Conservation (phyloP, 2,888 invertebrate species). For the Nemapogon koenigi region DNA sequence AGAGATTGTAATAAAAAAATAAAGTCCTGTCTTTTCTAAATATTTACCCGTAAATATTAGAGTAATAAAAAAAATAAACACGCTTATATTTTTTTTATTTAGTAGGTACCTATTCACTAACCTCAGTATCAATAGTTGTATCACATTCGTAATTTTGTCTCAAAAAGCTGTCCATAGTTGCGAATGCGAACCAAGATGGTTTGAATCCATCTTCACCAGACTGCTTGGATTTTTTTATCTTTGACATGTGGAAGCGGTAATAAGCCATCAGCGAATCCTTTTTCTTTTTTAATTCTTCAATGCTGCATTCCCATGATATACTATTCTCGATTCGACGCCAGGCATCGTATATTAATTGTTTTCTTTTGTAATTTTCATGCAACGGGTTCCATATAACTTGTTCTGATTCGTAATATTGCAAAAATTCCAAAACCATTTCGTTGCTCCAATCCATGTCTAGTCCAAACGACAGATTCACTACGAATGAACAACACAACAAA, state of each 20-base stretch:
- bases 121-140: not conserved
- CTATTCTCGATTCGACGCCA: not conserved
- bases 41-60: no score
- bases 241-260: not conserved
- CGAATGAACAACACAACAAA: no score
- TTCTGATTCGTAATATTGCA: not conserved
- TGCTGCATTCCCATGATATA: not conserved
- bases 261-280: not conserved
- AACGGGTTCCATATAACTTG: not conserved
- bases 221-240: not conserved
- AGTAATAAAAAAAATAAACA: no score
- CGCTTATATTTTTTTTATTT: not conserved
- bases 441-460: not conserved
- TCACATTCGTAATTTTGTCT: not conserved
- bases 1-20: no score
- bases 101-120: not conserved
- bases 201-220: not conserved
- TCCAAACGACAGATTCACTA: no score
- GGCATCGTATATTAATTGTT: not conserved
- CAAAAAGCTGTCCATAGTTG: not conserved
- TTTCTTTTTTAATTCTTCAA: not conserved
- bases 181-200: not conserved
- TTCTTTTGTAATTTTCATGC: not conserved
- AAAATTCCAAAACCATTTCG: constrained; percentile 1
- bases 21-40: no score